Evolutionary conservation across 2,113 vertebrate genomes (phyloP).

Genomic region (Pygoscelis adeliae): DNA sequence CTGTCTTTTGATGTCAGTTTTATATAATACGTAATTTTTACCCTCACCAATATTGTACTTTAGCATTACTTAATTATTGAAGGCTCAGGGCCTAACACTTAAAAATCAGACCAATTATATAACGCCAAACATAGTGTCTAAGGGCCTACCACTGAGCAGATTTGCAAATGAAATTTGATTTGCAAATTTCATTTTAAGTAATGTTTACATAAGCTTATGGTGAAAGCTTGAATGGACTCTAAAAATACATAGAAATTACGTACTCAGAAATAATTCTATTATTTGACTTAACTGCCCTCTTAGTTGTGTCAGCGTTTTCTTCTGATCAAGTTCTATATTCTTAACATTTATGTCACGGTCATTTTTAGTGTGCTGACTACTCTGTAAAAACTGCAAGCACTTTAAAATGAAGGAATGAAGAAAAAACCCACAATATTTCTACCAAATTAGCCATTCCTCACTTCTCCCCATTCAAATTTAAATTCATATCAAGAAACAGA

Average conservation of each 20-base stretch:
- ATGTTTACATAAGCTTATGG: background rate
- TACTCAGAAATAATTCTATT: background rate
- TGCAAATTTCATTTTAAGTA: background rate
- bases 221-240: background rate
- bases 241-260: background rate
- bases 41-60: background rate
- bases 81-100: background rate
- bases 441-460: background rate
- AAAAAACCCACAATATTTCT: background rate
- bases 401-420: background rate
- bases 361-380: background rate
- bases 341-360: background rate
- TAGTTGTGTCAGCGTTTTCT: background rate
- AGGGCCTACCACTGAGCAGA: background rate
- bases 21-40: background rate
- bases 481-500: background rate
- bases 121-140: background rate
- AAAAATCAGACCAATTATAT: background rate
- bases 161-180: background rate
- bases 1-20: background rate
- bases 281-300: background rate
- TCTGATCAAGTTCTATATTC: background rate
- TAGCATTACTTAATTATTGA: background rate
- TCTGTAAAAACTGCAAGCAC: background rate
- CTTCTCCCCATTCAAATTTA: background rate